These are phyloP conservation scores for Cephalopterus ornatus DNA, from an alignment of 2,113 vertebrate species.

Conservation along the genomic window DNA sequence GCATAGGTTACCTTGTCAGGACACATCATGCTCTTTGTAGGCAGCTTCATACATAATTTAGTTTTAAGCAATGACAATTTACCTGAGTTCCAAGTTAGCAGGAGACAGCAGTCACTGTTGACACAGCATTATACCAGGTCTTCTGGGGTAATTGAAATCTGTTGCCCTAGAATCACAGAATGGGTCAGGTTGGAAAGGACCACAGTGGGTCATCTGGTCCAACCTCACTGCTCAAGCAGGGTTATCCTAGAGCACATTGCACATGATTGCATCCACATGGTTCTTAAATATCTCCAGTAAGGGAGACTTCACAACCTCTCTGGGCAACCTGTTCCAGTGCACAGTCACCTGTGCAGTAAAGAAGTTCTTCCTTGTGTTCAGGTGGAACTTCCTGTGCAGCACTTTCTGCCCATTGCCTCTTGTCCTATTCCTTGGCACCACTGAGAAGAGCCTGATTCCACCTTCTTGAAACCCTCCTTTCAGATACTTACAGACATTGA, in stretches of 20 bases:
- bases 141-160: neutral
- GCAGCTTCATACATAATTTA: neutral
- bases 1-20: neutral
- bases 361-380: neutral
- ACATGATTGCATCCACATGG: neutral
- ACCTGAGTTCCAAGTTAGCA: neutral
- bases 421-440: neutral
- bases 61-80: neutral
- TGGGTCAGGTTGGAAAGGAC: neutral
- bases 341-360: fast-evolving
- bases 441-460: neutral
- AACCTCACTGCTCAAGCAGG: neutral
- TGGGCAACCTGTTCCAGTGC: neutral
- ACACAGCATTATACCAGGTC: neutral
- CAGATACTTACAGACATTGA: neutral
- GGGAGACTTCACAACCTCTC: neutral
- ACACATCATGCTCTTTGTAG: neutral
- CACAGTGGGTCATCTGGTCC: neutral
- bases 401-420: neutral
- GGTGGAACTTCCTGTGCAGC: neutral
- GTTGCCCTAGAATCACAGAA: neutral
- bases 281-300: neutral
- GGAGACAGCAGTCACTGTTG: neutral
- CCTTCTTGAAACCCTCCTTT: neutral
- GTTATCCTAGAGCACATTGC: neutral